Evolutionary conservation across 2,888 invertebrate species (phyloP), one percentile per base, ranked within the genome.

Genomic region (Cephus rjabovi): DNA sequence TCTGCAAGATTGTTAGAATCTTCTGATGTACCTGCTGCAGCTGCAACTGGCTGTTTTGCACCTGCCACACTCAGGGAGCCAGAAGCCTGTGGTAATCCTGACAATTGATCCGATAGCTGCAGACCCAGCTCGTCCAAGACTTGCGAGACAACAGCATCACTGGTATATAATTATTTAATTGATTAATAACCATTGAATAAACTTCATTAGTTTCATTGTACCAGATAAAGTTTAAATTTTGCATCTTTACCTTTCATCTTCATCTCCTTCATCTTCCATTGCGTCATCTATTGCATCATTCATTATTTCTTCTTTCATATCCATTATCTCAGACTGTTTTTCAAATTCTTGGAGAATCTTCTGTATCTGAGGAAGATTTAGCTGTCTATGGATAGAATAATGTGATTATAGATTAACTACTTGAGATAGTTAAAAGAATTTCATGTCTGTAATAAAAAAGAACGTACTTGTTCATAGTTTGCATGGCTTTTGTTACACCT

Each of bases 281-380:
- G 99, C 99, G 93, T 99, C 99, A 92, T 99, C 99, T 89, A 99
- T 99, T 75, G 98, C 99, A 92, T 99, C 99, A 91, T 98, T 98
- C 96, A 99, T 99, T 95, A 99, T 98, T 93, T 99, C 99, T 92
- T 99, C 99, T 91, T 99, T 99, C 99, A 99, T 99, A 91, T 99
- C 99, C 99, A 99, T 99, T 77, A 99, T 98, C 93, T 99, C 99
- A 0, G 98, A 98, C 91, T 99, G 99, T 90, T 99, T 99, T 92
- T 99, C 99, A 92, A 99, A 99, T 90, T 99, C 99, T 93, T 97
- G 95, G 85, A 97, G 94, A 79, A 99, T 99, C 90, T 97, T 97
- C 92, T 99, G 99, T 89, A 99, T 99, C 93, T 99, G 99, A 12
- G 99, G 99, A 92, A 99, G 94, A 93, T 99, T 99, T 89, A 99